Base-by-base conservation (phyloP, 1,140 invertebrate species). In the Drosophila albomicans region DNA sequence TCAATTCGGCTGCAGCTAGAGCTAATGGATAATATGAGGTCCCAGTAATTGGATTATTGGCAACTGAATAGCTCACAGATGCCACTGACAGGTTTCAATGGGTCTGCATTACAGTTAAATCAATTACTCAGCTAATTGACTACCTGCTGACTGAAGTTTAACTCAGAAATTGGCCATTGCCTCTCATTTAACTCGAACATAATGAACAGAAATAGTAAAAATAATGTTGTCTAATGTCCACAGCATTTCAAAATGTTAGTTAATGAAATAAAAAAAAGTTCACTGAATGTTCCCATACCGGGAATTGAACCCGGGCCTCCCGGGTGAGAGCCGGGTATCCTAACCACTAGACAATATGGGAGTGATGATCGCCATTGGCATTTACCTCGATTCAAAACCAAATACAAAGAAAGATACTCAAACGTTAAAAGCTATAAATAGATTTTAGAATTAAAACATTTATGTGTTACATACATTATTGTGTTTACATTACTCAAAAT, bases 301-400 rank as follows among this genome's bases (percentile, higher is more conserved):
- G 96, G 95, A 96, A 96, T 96, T 95, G 95, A 96, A 96, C 95
- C 95, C 95, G 95, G 95, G 95, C 95, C 95, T 95, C 94, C 95
- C 95, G 95, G 95, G 95, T 96, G 95, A 96, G 94, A 96, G 95
- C 95, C 95, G 95, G 95, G 94, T 96, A 96, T 96, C 95, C 95
- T 96, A 96, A 95, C 95, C 95, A 96, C 95, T 96, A 96, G 95
- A 94, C 94, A 93, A 94, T 94, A 94, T 93, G 93, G 94, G 93
- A 93, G 51, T 51, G 49, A 51, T 30, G 25, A 51, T 51, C 49
- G 0, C 1, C 0, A 0, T 0, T 1, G 0, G 6, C 49, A 11
- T 6, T 6, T 1, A 13, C 30, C 11, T 11, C 4, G 2, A 30
- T 51, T 13, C 2, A 16, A 28, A 28, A 25, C 20, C 10, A 48